Evolutionary conservation across 2,113 vertebrate species (phyloP), one percentile per base, ranked within the genome.

Genomic region (Myodes glareolus): DNA sequence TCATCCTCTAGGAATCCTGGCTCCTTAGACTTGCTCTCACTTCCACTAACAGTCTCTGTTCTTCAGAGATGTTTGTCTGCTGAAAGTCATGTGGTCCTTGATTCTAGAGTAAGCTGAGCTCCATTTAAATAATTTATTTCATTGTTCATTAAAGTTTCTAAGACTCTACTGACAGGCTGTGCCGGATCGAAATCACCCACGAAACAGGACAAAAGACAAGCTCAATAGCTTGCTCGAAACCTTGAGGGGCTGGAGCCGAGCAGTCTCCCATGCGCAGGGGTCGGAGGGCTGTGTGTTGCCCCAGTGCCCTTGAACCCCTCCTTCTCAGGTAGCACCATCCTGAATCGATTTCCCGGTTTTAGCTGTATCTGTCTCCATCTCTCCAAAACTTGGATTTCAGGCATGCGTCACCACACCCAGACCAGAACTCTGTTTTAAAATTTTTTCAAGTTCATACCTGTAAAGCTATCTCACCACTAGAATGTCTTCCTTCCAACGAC

Each of bases 21-120:
- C 47, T 31, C 55, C 58, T 78, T 80, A n/a, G 61, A n/a, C 36
- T 90, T 76, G 67, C 42, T 81, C 47, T 87, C 27, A 78, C 14
- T 50, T 75, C 65, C 31, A 63, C 52, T 39, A 61, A 85, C 27
- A 73, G 5, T 65, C 82, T 73, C 90, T 91, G 76, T 77, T 94
- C 70, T 94, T 96, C 67, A 88, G 50, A 84, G 75, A 92, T 0
- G 16, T 52, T 5, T 92, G 78, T 92, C 91, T 92, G 81, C 72
- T 45, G 58, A 42, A 39, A 65, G n/a, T 17, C 55, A 42, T 3
- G 0, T 29, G 25, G 55, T 29, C 52, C 55, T 63, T 29, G n/a
- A 42, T 81, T 94, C 45, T 82, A n/a, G 31, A 92, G 47, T 61
- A 36, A 97, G 36, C 92, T 86, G 52, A 91, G 78, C 77, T 89